Conservation (phyloP, 2,797 vertebrate genomes). For the Schizopygopsis pylzovi region DNA sequence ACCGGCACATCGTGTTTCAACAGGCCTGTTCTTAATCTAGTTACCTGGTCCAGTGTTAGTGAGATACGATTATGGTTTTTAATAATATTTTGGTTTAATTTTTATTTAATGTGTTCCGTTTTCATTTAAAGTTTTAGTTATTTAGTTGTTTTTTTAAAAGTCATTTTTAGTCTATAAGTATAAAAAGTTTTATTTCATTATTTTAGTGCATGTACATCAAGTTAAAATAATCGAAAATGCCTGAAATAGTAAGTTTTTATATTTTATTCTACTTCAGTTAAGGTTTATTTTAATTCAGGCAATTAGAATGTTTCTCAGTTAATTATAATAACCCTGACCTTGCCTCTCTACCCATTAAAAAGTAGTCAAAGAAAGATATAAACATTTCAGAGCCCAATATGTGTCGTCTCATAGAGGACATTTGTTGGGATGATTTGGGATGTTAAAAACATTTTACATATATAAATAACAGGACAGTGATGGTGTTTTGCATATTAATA, state of each 20-base stretch:
- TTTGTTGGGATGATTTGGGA: not conserved
- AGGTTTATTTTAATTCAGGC: not conserved
- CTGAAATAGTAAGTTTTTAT: not conserved
- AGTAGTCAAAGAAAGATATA: not conserved
- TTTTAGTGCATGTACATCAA: not conserved
- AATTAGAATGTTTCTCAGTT: not conserved
- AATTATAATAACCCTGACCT: not conserved
- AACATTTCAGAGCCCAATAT: not conserved
- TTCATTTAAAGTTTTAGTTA: not conserved
- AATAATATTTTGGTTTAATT: not conserved
- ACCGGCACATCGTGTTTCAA: slow-evolving; percentile 72
- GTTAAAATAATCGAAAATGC: not conserved
- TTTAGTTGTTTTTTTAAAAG: not conserved
- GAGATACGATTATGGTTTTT: not conserved
- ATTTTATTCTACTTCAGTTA: not conserved
- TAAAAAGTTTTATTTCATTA: not conserved
- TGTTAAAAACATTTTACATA: not conserved
- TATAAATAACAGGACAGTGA: not conserved
- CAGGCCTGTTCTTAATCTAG: slow-evolving; percentile 61
- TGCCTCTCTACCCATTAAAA: not conserved
- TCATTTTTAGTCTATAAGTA: not conserved
- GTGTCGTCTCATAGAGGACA: not conserved
- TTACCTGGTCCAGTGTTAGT: not conserved
- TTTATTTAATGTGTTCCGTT: not conserved
- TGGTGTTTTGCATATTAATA: not conserved